Evolutionary conservation across 1,140 invertebrate species (phyloP).

Genomic region (Caenorhabditis briggsae): DNA sequence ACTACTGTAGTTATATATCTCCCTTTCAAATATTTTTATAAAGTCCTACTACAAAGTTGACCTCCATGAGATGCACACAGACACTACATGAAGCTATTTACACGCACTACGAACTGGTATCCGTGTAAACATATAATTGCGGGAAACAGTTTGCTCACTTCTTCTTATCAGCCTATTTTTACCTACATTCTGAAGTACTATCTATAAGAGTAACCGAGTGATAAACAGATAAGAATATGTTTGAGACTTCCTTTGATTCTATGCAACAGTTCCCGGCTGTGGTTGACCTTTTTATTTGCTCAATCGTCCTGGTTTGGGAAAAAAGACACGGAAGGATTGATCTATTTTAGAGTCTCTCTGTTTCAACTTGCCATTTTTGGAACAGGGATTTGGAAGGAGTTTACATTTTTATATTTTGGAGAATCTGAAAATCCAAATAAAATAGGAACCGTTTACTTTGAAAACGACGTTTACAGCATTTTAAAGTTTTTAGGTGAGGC

Average conservation of each 20-base stretch:
- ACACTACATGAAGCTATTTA: slow-evolving; percentile 32
- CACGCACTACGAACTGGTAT: slow-evolving; percentile 38
- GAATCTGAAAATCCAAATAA: too few relatives aligned
- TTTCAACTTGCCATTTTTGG: not conserved
- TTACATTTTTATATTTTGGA: too few relatives aligned
- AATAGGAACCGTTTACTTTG: too few relatives aligned
- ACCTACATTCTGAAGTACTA: slow-evolving; percentile 2
- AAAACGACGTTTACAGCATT: too few relatives aligned
- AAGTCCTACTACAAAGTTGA: not conserved
- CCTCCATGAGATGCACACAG: not conserved
- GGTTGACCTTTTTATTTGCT: slow-evolving; percentile 30
- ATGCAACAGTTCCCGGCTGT: not conserved
- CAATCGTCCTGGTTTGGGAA: not conserved
- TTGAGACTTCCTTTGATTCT: not conserved
- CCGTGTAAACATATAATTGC: slow-evolving; percentile 10
- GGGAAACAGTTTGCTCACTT: slow-evolving; percentile 26
- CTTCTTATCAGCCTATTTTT: slow-evolving; percentile 52
- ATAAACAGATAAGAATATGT: not conserved
- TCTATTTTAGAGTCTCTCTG: not conserved
- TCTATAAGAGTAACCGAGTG: not conserved
- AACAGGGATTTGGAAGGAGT: too few relatives aligned
- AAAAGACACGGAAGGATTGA: not conserved
- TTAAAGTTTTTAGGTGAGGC: too few relatives aligned
- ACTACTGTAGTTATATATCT: not conserved
- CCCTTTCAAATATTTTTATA: not conserved